Evolutionary conservation across 2,888 invertebrate species (phyloP).

Genomic region (Eristalis pertinax): DNA sequence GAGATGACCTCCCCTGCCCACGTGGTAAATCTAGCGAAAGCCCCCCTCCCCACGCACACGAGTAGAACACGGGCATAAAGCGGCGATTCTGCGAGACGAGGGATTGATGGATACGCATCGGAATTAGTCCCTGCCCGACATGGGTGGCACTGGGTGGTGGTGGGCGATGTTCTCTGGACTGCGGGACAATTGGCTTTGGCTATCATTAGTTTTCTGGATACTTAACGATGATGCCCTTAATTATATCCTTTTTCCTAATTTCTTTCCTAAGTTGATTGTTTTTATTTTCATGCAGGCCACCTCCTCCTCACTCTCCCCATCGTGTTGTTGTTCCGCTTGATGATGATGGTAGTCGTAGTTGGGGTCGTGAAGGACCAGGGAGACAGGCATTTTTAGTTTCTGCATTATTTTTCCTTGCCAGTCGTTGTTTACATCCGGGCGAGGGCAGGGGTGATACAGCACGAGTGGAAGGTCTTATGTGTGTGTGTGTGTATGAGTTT

Average conservation of each 20-base stretch:
- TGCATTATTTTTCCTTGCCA: constrained; percentile 33
- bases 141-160: background rate
- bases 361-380: background rate
- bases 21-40: constrained; percentile 18
- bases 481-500: constrained; percentile 53
- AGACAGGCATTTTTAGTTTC: constrained; percentile 54
- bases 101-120: constrained; percentile 70
- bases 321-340: constrained; percentile 10
- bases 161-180: constrained; percentile 6
- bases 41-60: constrained; percentile 9
- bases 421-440: constrained; percentile 49
- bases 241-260: constrained; percentile 76
- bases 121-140: constrained; percentile 42
- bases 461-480: constrained; percentile 20
- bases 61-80: background rate
- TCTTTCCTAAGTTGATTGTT: constrained; percentile 75
- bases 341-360: constrained; percentile 25
- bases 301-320: constrained; percentile 16
- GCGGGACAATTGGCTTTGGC: constrained; percentile 77
- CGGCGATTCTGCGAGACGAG: background rate
- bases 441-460: constrained; percentile 6
- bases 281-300: constrained; percentile 71
- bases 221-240: constrained; percentile 81
- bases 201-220: constrained; percentile 80
- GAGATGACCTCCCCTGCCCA: background rate